Evolutionary conservation across 2,113 vertebrate species (phyloP), one percentile per base, ranked within the genome.

Genomic region (Bubo bubo): DNA sequence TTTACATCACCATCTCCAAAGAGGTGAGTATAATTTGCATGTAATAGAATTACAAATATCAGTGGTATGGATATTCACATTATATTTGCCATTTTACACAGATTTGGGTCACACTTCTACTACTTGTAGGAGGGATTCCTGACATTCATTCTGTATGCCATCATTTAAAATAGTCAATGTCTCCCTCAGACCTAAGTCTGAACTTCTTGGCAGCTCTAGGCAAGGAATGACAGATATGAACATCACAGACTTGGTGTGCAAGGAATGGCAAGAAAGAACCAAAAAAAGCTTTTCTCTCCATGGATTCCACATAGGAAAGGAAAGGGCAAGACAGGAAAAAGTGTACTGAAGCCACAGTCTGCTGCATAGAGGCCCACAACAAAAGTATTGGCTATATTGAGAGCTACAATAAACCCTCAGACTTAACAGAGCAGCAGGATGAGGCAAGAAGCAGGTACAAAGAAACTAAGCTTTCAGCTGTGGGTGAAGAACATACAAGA

Each of bases 11-110:
- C 6, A 37, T 97, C 45, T 95, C 95, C 2, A 2, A 97, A 94
- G 97, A 97, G 90, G 96, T 98, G 24, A 97, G 93, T 71, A 58
- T 60, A 45, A 72, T 64, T 90, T 90, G 27, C 30, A 26, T 52
- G 14, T 71, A 60, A 34, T 16, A 77, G 63, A 75, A 93, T 59
- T 55, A 43, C n/a, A 77, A 76, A 43, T 81, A 55, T 45, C 56
- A 73, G 37, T 16, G 70, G 21, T n/a, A 27, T 49, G 68, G 22
- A 22, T 20, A 37, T 37, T 77, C 59, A 30, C 28, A 8, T 71
- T 35, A 15, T 39, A 3, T 86, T 79, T 84, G 50, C 79, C 50
- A 41, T 86, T 72, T 93, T n/a, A 79, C 60, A 76, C 4, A 62
- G 50, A 18, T 74, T 45, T 67, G n/a, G 8, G 39, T 90, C 79